These are phyloP conservation scores for Diplogasteroides magnus DNA, from an alignment of 1,140 invertebrate species.

Conservation along the genomic window DNA sequence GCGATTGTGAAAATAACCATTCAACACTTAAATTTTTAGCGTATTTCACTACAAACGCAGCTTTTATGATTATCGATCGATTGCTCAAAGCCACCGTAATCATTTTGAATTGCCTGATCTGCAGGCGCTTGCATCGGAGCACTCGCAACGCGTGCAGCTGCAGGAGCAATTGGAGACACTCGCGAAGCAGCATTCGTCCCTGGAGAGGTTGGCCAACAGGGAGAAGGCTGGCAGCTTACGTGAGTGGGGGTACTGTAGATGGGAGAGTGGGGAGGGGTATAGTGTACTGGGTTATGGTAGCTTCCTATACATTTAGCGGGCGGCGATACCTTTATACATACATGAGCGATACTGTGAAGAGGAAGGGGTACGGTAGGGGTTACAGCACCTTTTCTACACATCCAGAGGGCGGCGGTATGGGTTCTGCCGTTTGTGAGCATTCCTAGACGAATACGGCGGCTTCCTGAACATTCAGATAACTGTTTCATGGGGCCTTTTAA, in stretches of 20 bases:
- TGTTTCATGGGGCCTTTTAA: too few relatives aligned
- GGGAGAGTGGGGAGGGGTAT: neutral
- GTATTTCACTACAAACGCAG: neutral
- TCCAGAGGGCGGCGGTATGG: too few relatives aligned
- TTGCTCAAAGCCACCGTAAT: neutral
- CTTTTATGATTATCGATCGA: neutral
- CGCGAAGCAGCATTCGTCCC: slow-evolving; percentile 85
- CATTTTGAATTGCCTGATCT: slow-evolving; percentile 2
- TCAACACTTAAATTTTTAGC: neutral
- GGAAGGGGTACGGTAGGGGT: neutral
- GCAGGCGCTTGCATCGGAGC: slow-evolving; percentile 84
- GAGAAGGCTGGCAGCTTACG: too few relatives aligned
- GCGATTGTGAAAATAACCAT: neutral
- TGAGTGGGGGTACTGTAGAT: neutral
- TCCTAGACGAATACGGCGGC: too few relatives aligned
- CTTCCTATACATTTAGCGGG: too few relatives aligned
- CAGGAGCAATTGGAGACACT: slow-evolving; percentile 96
- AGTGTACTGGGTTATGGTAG: neutral
- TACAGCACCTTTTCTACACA: neutral
- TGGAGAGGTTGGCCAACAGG: slow-evolving; percentile 71
- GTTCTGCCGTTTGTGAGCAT: too few relatives aligned
- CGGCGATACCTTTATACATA: too few relatives aligned
- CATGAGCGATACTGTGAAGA: neutral
- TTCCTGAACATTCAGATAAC: too few relatives aligned
- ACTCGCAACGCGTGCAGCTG: slow-evolving; percentile 83